Conservation (phyloP, 2,888 invertebrate genomes). For the Deroplatys truncata region DNA sequence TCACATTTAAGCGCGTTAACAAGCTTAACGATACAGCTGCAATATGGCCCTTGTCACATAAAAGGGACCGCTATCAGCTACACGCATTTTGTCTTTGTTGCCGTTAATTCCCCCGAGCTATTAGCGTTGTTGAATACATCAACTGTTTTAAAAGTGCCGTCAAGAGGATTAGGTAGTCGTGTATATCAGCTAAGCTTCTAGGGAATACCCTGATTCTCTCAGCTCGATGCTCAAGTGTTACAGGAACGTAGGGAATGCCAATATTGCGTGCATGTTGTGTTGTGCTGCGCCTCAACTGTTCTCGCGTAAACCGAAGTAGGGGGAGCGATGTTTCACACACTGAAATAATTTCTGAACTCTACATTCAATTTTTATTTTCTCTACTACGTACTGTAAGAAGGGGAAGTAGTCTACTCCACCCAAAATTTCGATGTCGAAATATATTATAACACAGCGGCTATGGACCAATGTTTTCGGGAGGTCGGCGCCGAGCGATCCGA, state of each 20-base stretch:
- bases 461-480: no score
- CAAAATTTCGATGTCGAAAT: no score
- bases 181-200: not conserved
- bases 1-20: not conserved
- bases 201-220: not conserved
- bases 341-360: no score
- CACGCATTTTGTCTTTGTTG: not conserved
- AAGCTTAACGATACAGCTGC: not conserved
- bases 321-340: no score
- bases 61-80: not conserved
- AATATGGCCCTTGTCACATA: not conserved
- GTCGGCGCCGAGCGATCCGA: no score
- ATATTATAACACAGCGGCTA: no score
- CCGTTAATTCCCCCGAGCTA: not conserved
- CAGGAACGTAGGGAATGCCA: not conserved
- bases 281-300: no score
- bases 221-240: not conserved
- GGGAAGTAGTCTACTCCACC: no score
- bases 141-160: not conserved
- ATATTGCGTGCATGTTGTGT: no score
- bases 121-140: not conserved
- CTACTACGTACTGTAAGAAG: no score
- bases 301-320: no score
- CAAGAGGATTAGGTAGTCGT: not conserved
- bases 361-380: no score